Conservation (phyloP, 2,113 vertebrate genomes). For the Paratilapia polleni region DNA sequence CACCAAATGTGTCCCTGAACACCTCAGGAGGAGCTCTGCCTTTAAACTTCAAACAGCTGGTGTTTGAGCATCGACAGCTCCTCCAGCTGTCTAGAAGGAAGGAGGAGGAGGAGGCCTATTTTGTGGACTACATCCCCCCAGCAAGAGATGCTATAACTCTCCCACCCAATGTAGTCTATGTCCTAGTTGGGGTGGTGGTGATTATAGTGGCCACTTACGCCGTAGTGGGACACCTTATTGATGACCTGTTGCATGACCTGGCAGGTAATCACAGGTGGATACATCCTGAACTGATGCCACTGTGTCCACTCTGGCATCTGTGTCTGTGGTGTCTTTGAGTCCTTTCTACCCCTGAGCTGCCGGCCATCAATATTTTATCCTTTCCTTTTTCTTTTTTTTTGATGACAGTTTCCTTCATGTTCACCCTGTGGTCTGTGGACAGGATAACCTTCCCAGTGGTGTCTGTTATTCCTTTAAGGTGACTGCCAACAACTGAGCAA, state of each 20-base stretch:
- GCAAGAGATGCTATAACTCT: conserved; percentile 69
- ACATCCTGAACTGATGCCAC: background rate
- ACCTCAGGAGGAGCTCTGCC: conserved; percentile 33
- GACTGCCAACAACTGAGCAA: background rate
- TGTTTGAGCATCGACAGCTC: conserved; percentile 56
- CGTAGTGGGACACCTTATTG: conserved; percentile 92
- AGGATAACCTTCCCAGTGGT: background rate
- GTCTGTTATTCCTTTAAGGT: conserved; percentile 18
- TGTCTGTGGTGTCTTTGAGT: conserved; percentile 13
- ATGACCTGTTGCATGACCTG: conserved; percentile 89
- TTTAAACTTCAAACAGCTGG: conserved; percentile 46
- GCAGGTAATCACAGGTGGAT: conserved; percentile 80
- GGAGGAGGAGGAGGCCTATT: conserved; percentile 73
- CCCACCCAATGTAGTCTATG: conserved; percentile 69
- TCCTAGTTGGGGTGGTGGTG: conserved; percentile 78
- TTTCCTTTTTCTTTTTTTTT: conserved; percentile 1
- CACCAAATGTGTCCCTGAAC: conserved; percentile 25
- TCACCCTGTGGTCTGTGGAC: conserved; percentile 23
- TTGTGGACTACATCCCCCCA: conserved; percentile 74
- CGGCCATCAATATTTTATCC: background rate
- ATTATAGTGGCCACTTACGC: conserved; percentile 86
- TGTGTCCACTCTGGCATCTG: background rate
- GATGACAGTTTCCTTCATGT: conserved; percentile 6
- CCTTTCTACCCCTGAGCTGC: conserved; percentile 1
- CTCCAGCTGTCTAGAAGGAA: conserved; percentile 66